Conservation (phyloP, 30 jellyfish, hydroid and myxozoan genomes). For the Catostylus mosaicus region DNA sequence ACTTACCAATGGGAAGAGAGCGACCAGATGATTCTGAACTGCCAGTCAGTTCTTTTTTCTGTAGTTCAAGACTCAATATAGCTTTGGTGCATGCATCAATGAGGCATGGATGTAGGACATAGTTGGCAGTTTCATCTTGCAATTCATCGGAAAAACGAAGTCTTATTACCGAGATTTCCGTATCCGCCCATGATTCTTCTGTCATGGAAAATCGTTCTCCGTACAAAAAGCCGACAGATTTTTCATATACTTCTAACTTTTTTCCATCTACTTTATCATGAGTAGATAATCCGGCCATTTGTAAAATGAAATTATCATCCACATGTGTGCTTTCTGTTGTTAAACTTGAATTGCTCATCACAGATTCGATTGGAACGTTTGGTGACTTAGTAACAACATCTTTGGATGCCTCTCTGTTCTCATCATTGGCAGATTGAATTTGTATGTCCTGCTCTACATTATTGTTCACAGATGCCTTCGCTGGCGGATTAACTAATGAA, state of each 20-base stretch:
- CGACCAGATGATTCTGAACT: background rate
- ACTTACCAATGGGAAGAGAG: background rate
- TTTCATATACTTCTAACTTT: background rate
- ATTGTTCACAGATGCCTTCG: no score
- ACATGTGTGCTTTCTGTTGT: no score
- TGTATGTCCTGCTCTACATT: no score
- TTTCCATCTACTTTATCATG: background rate
- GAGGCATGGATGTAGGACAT: slow-evolving; percentile 53
- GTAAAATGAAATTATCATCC: background rate
- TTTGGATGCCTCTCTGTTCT: no score
- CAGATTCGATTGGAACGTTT: no score
- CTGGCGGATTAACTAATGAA: no score
- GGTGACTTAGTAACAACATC: no score
- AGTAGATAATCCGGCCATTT: background rate
- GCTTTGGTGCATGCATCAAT: slow-evolving; percentile 57
- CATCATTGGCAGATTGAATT: no score
- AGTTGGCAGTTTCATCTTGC: background rate
- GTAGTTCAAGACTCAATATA: slow-evolving; percentile 1
- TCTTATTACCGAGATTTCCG: background rate
- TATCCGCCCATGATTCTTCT: slow-evolving; percentile 28
- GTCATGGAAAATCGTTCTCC: slow-evolving; percentile 27
- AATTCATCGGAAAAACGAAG: slow-evolving; percentile 14
- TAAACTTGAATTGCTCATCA: no score
- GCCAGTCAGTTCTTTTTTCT: background rate
- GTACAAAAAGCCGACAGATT: slow-evolving; percentile 1